Conservation (phyloP, 2,113 vertebrate species). For the Nesoenas mayeri region DNA sequence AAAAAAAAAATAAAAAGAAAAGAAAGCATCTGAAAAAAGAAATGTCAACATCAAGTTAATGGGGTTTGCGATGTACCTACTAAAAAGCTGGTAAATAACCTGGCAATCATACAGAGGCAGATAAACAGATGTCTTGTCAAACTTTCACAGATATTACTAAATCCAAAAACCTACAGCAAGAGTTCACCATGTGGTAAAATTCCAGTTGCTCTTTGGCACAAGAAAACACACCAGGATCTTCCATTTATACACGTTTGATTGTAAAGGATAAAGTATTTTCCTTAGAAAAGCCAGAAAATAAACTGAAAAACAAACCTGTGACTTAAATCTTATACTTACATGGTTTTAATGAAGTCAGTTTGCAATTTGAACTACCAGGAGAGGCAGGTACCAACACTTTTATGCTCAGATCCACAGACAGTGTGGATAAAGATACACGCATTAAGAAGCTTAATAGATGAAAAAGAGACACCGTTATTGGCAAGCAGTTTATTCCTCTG, state of each 20-base stretch:
- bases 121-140: background rate
- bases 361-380: background rate
- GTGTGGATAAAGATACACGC: background rate
- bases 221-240: background rate
- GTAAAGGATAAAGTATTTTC: background rate
- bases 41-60: background rate
- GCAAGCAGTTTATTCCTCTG: constrained; percentile 47
- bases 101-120: background rate
- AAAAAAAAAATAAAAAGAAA: background rate
- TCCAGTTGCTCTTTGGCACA: background rate
- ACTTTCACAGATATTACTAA: background rate
- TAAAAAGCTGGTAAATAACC: background rate
- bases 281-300: background rate
- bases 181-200: background rate
- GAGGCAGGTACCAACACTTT: background rate
- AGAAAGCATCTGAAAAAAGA: background rate
- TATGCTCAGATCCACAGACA: background rate
- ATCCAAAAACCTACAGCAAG: background rate
- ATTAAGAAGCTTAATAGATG: constrained; percentile 1
- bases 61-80: background rate
- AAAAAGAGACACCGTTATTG: constrained; percentile 9
- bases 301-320: background rate
- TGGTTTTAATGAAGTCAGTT: background rate
- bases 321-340: background rate
- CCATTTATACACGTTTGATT: background rate